Base-by-base conservation (phyloP, 1,140 invertebrate genomes). In the Protaetia brevitarsis region DNA sequence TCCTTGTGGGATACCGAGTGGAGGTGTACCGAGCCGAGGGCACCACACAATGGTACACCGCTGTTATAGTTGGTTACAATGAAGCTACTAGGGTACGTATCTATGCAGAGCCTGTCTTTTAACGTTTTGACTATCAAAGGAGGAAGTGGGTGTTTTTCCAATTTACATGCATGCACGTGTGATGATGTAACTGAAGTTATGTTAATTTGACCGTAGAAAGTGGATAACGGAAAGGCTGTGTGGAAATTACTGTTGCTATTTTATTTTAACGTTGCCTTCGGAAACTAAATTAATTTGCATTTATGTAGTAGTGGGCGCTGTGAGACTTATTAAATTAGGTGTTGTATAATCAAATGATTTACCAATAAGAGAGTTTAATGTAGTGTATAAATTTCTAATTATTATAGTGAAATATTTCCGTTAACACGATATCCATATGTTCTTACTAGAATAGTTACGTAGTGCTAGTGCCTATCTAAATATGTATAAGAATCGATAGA, bases 11-110 rank as follows among this genome's bases (percentile, higher is more conserved):
- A 6, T 93, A 90, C 75, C 81, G 93, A 11, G 90, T 93, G 11
- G 89, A 94, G 78, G 92, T 94, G 62, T 94, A 94, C 79, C 82
- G 93, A 13, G 88, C 87, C 5, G 89, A 93, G 73, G 92, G 93
- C 19, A 93, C 92, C 28, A 94, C 92, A 0, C 93, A 94, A 80
- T 94, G 92, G 92, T 95, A 93, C 80, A 94, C 92, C 1, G 92
- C 92, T 37, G 91, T 94, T 73, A 94, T 94, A 72, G 88, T 92
- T 65, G 90, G 90, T 37, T 92, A 92, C 81, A 93, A 93, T 79
- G 89, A 93, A 73, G 85, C 87, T 68, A 91, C 89, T 45, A 88
- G 90, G 82, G 92, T 94, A 81, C 83, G 81, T 68, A 26, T 3
- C 23, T 51, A 21, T 10, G 21, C n/a, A n/a, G n/a, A n/a, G n/a